Base-by-base conservation (phyloP, 2,113 vertebrate genomes). In the Sceloporus undulatus region DNA sequence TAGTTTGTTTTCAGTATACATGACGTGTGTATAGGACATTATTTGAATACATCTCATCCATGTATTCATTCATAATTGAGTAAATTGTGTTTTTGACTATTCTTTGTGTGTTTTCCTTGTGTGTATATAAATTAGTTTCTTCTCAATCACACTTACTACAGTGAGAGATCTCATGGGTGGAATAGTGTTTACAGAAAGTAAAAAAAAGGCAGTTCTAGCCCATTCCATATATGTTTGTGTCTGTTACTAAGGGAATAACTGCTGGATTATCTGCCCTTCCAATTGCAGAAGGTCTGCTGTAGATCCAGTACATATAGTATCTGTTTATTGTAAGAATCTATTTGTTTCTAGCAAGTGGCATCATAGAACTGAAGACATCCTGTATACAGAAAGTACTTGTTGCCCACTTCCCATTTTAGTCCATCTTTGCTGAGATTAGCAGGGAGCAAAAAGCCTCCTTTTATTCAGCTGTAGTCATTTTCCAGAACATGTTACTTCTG, bases 21-120 rank as follows among this genome's bases (percentile, higher is more conserved):
- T 89, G 21, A 21, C 11, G 82, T 23, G 59, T 62, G 5, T 70
- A 54, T 42, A 81, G 18, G 8, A 38, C 90, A 93, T 59, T 38
- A 89, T 89, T 92, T 71, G 8, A 68, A 70, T n/a, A 76, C 77
- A 79, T 16, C 11, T 34, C 78, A 82, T 90, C 52, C 27, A 71
- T 90, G 21, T 42, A 80, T 80, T 59, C 21, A 10, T 62, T 85
- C 52, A 1, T 77, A 93, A 34, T 92, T 90, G 90, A 70, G 21
- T 29, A 66, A 84, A 88, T n/a, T 59, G 25, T 73, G 40, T 1
- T 38, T 87, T 48, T 74, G 42, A 87, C 54, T 87, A 73, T 25
- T 87, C 23, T n/a, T 79, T 54, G 1, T 68, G 14, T 81, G 25
- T 34, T 81, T 42, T 80, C 1, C 0, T 29, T 27, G 27, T 40